Evolutionary conservation across 1,140 invertebrate genomes (phyloP), one percentile per base, ranked within the genome.

Genomic region (Drosophila orena): DNA sequence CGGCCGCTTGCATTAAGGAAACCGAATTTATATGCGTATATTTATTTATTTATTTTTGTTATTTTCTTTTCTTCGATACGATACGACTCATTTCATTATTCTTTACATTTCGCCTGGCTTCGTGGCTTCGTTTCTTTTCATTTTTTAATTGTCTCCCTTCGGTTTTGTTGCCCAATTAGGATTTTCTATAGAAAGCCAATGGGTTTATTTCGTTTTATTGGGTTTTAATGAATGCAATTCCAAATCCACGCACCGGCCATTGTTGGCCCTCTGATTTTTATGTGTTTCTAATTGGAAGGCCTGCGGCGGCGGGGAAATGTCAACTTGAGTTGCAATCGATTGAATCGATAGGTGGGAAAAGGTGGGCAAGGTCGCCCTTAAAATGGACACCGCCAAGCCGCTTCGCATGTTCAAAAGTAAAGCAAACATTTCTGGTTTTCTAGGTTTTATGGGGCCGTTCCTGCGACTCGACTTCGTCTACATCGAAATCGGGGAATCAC

Each of bases 161-260:
- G 57, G 17, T 72, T 73, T 77, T 86, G 81, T 68, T 85, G 73
- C 73, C 81, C 73, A 85, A 85, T 85, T 85, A 86, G 81, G 81
- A 86, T 86, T 80, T 76, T 69, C 61, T 80, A 81, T 85, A 85
- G 81, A 85, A 85, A 85, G 73, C 53, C 81, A 85, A 86, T 85
- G 81, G 76, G 81, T 85, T 85, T 85, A 86, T 86, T 85, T 85
- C 47, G 71, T 80, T 81, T 85, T 79, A 85, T 85, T 70, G 73
- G 37, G 47, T 81, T 74, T 85, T 85, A 86, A 85, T 85, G 77
- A 85, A 86, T 74, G 77, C 77, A 77, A 75, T 74, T 56, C 77
- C 71, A 59, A 66, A 54, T 59, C 61, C 52, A 43, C 56, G 43
- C 49, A 57, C 42, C 58, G 49, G 7, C 57, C 73, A 69, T 71